Base-by-base conservation (phyloP, 2,797 vertebrate species). In the Oreochromis grahami region DNA sequence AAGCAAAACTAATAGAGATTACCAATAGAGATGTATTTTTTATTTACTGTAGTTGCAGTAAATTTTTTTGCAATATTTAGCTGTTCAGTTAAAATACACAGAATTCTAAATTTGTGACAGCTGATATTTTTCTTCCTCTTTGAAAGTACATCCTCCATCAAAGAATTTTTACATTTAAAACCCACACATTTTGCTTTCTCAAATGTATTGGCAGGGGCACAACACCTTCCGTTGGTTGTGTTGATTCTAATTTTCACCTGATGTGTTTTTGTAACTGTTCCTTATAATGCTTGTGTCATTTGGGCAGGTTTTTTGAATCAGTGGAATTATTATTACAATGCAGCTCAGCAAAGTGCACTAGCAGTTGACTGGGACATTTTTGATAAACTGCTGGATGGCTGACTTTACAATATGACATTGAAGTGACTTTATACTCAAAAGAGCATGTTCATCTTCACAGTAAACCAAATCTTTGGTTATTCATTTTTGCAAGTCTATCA, bases 401-500 rank as follows among this genome's bases (percentile, higher is more conserved):
- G 19, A 21, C 38, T 10, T 82, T 45, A 21, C 58, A 32, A 21
- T 65, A 32, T 48, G 15, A 79, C 48, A 84, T 13, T 15, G 43
- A 34, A 60, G 13, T 11, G 34, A 77, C 36, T 26, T 50, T 53
- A 21, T 63, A 38, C 21, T 84, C 81, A 11, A 80, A 68, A 48
- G 29, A 78, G 26, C 7, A 82, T 51, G 84, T 88, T 53, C 51
- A 84, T 8, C 6, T 68, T 84, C 65, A 84, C 51, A 34, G 84
- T 74, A 60, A 56, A 81, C 4, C 29, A 70, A 76, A 83, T 52
- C 15, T 14, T 79, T 56, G 21, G 36, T 83, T 79, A 58, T 89
- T 87, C 82, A 88, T 92, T 91, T 92, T 79, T 88, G 72, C 77
- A 83, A 84, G 68, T 26, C 38, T 76, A 52, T 70, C 34, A 43